Evolutionary conservation across 30 jellyfish, hydroid and myxozoan species (phyloP).

Genomic region (Aurelia coerulea): DNA sequence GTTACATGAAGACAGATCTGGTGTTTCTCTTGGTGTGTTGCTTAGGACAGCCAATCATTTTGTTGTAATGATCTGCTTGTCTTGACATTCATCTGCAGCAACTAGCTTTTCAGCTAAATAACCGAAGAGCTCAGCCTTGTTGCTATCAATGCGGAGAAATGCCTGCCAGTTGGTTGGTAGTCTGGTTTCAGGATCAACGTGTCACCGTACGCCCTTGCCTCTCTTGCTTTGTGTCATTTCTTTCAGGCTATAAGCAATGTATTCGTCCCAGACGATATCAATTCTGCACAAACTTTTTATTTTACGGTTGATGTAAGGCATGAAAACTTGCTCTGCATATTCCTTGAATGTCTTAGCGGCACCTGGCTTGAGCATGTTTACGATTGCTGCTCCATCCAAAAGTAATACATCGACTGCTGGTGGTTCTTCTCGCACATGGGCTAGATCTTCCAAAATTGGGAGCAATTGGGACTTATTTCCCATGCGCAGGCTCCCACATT

Average conservation of each 20-base stretch:
- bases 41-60: neutral
- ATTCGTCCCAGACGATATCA: constrained; percentile 38
- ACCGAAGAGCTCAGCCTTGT: neutral
- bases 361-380: constrained; percentile 46
- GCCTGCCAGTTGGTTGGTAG: constrained; percentile 61
- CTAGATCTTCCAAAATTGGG: constrained; percentile 29
- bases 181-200: constrained; percentile 9
- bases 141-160: constrained; percentile 29
- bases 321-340: constrained; percentile 14
- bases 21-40: neutral
- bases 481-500: constrained; percentile 31
- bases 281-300: neutral
- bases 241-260: constrained; percentile 14
- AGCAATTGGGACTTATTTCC: constrained; percentile 39
- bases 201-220: constrained; percentile 69
- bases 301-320: constrained; percentile 19
- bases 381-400: constrained; percentile 57
- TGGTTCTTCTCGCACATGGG: constrained; percentile 17
- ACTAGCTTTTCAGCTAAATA: neutral
- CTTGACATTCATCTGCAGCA: neutral
- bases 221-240: constrained; percentile 23
- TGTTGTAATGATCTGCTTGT: constrained; percentile 35
- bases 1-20: constrained; percentile 24
- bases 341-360: constrained; percentile 28
- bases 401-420: constrained; percentile 22